Conservation (phyloP, 2,888 invertebrate genomes). For the Lochmaea crataegi region DNA sequence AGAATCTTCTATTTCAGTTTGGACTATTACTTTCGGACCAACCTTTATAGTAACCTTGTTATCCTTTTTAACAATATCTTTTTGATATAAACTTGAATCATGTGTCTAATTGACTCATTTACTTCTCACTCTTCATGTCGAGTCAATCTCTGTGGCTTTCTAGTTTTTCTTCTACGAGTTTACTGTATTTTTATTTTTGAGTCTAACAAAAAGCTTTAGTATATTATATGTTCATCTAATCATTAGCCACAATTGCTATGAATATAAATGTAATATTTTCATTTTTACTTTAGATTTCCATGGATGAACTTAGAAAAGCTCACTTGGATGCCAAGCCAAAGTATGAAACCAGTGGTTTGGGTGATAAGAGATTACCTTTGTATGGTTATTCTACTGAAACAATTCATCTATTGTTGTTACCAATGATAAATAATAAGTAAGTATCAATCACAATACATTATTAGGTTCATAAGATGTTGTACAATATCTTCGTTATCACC, state of each 20-base stretch:
- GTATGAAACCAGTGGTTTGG: slow-evolving; percentile 69
- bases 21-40: too few species aligned
- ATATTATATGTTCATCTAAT: neutral
- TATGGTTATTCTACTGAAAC: slow-evolving; percentile 97
- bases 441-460: slow-evolving; percentile 30
- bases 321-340: slow-evolving; percentile 66
- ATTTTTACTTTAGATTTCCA: slow-evolving; percentile 73
- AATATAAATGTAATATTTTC: neutral
- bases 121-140: too few species aligned
- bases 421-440: slow-evolving; percentile 89
- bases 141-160: too few species aligned
- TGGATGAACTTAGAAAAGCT: slow-evolving; percentile 81
- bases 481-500: too few species aligned
- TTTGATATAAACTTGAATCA: too few species aligned
- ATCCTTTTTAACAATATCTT: too few species aligned
- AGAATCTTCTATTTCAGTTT: too few species aligned
- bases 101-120: too few species aligned
- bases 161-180: too few species aligned
- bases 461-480: neutral
- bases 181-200: too few species aligned
- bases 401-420: slow-evolving; percentile 91
- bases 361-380: slow-evolving; percentile 87
- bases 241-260: neutral
- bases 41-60: too few species aligned
- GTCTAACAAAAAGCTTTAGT: too few species aligned